Conservation (phyloP, 2,888 invertebrate genomes). For the Gasteruption jaculator region DNA sequence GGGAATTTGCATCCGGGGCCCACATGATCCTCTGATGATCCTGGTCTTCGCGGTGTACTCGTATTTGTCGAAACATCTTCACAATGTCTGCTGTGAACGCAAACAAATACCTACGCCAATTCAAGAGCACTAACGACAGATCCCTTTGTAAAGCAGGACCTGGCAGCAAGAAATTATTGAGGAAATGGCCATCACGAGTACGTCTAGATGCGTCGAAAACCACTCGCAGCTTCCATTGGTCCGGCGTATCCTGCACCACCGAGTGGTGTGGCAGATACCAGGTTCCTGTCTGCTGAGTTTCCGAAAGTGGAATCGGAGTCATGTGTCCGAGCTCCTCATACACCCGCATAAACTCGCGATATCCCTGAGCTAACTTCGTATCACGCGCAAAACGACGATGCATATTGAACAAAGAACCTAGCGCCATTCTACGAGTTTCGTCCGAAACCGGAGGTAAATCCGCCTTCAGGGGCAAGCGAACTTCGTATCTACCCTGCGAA, state of each 20-base stretch:
- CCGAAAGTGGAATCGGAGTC: neutral
- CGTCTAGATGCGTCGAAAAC: constrained; percentile 37
- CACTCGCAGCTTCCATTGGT: constrained; percentile 23
- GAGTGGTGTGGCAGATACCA: constrained; percentile 43
- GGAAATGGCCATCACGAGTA: constrained; percentile 27
- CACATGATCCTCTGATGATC: constrained; percentile 33
- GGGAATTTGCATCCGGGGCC: neutral
- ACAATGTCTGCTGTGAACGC: constrained; percentile 40
- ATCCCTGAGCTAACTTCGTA: neutral
- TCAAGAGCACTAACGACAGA: constrained; percentile 32
- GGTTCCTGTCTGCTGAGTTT: neutral
- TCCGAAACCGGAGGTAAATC: no score
- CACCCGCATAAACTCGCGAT: constrained; percentile 9
- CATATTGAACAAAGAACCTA: no score
- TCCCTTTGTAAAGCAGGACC: constrained; percentile 39
- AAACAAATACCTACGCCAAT: constrained; percentile 30
- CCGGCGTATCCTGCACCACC: constrained; percentile 32
- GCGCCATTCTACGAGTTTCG: no score
- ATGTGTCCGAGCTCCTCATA: constrained; percentile 14
- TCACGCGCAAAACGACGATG: no score
- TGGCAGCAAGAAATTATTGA: constrained; percentile 35
- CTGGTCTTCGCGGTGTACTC: constrained; percentile 26
- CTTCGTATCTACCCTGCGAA: constrained; percentile 26
- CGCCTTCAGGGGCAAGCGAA: constrained; percentile 28
- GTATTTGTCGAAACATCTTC: constrained; percentile 44